Conservation (phyloP, 2,888 invertebrate species). For the Elmis aenea region DNA sequence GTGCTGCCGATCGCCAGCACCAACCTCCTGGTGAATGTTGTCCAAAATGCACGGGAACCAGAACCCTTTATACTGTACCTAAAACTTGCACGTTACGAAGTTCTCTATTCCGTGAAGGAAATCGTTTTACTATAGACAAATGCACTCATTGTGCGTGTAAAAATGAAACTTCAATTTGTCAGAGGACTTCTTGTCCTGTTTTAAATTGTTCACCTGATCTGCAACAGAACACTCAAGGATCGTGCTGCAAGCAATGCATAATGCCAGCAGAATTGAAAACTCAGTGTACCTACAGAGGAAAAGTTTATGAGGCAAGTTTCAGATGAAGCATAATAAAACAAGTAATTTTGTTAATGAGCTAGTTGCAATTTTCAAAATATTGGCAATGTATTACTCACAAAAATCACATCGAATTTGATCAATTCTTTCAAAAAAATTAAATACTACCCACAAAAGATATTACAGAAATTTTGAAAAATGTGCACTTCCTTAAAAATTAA, state of each 20-base stretch:
- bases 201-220: conserved; percentile 75
- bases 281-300: conserved; percentile 60
- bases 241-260: conserved; percentile 76
- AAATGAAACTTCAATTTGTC: conserved; percentile 76
- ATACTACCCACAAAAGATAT: too few relatives aligned
- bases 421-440: too few relatives aligned
- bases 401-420: too few relatives aligned
- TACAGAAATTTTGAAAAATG: too few relatives aligned
- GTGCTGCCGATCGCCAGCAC: conserved; percentile 63
- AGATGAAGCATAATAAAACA: too few relatives aligned
- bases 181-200: conserved; percentile 81
- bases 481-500: too few relatives aligned
- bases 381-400: too few relatives aligned
- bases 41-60: conserved; percentile 46
- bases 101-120: conserved; percentile 29
- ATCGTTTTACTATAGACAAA: conserved; percentile 24
- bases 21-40: conserved; percentile 80
- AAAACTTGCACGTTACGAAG: conserved; percentile 51
- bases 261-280: conserved; percentile 62
- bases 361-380: too few relatives aligned
- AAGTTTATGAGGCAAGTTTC: conserved; percentile 68
- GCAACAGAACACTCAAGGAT: conserved; percentile 60
- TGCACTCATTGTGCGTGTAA: conserved; percentile 83
- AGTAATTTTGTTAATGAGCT: too few relatives aligned
- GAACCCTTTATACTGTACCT: conserved; percentile 45